Evolutionary conservation across 1,140 invertebrate species (phyloP).

Genomic region (Druon quercuslanigerum): DNA sequence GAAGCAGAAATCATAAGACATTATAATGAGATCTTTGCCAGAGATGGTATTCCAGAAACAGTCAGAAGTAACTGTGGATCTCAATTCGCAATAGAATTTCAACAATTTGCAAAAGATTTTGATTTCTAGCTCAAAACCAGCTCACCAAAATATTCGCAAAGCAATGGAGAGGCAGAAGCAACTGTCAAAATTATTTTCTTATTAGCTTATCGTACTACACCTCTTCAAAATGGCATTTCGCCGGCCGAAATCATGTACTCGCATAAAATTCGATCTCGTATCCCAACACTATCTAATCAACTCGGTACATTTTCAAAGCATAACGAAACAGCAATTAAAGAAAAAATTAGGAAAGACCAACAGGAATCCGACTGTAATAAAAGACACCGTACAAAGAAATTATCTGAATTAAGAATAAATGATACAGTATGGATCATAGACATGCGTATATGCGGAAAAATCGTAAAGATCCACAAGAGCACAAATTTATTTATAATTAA

Average conservation of each 20-base stretch:
- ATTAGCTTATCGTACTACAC: background rate
- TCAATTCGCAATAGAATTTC: too few species aligned
- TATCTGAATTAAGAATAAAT: too few species aligned
- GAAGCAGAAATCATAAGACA: too few species aligned
- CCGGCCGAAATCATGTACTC: background rate
- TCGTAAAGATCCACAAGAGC: too few species aligned
- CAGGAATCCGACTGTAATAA: constrained; percentile 33
- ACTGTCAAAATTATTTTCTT: constrained; percentile 46
- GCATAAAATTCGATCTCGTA: constrained; percentile 8
- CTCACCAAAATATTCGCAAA: constrained; percentile 52
- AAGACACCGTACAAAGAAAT: too few species aligned
- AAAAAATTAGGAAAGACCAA: constrained; percentile 42
- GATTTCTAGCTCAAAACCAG: constrained; percentile 42
- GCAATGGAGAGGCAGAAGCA: constrained; percentile 57
- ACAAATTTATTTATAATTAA: background rate
- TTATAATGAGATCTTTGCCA: constrained; percentile 23
- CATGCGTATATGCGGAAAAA: too few species aligned
- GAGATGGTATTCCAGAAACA: too few species aligned
- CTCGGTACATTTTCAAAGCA: background rate
- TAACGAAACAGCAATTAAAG: constrained; percentile 23
- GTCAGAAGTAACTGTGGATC: too few species aligned
- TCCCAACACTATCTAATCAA: background rate
- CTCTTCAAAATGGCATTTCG: too few species aligned
- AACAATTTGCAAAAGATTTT: too few species aligned
- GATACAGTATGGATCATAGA: too few species aligned